phyloP scores from a whole-genome alignment of 2,113 vertebrate genomes.

The Sorex araneus region DNA sequence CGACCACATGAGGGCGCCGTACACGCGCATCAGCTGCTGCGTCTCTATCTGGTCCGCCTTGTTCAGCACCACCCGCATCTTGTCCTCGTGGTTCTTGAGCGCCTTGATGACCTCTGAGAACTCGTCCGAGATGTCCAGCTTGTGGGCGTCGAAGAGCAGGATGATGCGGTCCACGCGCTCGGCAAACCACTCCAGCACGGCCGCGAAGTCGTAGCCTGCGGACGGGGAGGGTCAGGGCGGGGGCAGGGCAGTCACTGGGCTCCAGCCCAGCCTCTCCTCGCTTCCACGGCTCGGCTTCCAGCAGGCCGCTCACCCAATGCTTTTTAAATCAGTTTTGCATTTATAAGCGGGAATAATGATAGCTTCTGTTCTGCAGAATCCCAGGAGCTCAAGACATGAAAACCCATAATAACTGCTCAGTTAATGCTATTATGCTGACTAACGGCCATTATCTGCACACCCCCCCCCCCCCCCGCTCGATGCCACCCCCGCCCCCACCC shows the following conservation, averaged over 20 bases:
- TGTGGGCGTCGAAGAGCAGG: slow-evolving; percentile 97
- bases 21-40: slow-evolving; percentile 98
- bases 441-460: background rate
- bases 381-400: background rate
- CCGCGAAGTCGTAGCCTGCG: slow-evolving; percentile 97
- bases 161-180: slow-evolving; percentile 98
- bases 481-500: no score
- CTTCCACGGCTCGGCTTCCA: background rate
- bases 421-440: background rate
- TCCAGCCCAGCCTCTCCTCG: background rate
- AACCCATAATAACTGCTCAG: background rate
- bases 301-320: no score
- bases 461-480: background rate
- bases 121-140: slow-evolving; percentile 98
- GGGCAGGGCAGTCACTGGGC: background rate
- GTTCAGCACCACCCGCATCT: slow-evolving; percentile 98
- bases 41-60: slow-evolving; percentile 99
- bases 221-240: background rate
- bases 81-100: slow-evolving; percentile 99
- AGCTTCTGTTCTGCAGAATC: background rate
- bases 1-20: slow-evolving; percentile 99
- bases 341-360: background rate
- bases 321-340: background rate
- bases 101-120: slow-evolving; percentile 99
- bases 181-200: slow-evolving; percentile 98